A percentile compares a stretch with the other conserved stretches of the same genome.
phyloP scores from a whole-genome alignment of 2,113 vertebrate genomes.

The Bufo bufo region DNA sequence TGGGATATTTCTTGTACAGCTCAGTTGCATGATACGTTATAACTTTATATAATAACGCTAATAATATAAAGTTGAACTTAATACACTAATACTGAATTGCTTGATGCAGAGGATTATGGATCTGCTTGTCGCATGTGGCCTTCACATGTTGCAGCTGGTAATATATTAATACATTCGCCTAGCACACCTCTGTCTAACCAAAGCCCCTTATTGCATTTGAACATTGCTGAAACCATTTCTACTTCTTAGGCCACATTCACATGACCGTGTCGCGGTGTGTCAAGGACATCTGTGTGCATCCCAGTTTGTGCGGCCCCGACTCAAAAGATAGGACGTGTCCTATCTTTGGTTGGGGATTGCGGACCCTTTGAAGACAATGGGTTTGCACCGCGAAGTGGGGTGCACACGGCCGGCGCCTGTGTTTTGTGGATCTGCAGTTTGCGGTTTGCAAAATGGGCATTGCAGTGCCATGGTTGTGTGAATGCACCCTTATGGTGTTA shows the following conservation, averaged over 20 bases:
- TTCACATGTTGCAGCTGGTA: neutral
- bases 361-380: too few relatives aligned
- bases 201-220: conserved; percentile 77
- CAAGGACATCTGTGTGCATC: too few relatives aligned
- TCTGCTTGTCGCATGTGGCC: conserved; percentile 1
- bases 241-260: conserved; percentile 60
- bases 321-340: too few relatives aligned
- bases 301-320: too few relatives aligned
- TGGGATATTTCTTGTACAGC: neutral
- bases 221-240: conserved; percentile 77
- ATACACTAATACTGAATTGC: neutral
- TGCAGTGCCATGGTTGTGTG: too few relatives aligned
- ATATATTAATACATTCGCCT: neutral
- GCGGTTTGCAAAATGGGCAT: too few relatives aligned
- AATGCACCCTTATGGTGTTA: conserved; percentile 66
- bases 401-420: too few relatives aligned
- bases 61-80: neutral
- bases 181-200: conserved; percentile 52
- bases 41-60: neutral
- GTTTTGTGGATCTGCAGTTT: too few relatives aligned
- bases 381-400: too few relatives aligned
- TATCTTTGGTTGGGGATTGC: too few relatives aligned
- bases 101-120: neutral
- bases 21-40: neutral
- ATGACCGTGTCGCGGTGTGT: too few relatives aligned